A percentile compares a stretch with the other conserved stretches of the same genome.
phyloP scores from a whole-genome alignment of 2,888 invertebrate species.

The Acrobeloides nanus region DNA sequence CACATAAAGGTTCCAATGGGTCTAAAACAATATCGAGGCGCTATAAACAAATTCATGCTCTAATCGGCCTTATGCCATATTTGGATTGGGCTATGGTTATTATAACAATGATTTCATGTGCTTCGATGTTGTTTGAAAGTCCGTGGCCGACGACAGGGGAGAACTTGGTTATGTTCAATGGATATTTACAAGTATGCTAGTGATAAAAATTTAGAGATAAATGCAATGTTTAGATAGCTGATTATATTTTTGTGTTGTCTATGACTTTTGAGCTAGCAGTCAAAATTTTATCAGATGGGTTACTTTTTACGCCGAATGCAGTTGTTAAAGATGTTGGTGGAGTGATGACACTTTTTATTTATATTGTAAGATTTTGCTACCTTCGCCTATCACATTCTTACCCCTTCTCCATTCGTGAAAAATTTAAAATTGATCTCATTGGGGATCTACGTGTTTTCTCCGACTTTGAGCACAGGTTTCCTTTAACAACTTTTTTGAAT shows the following conservation, averaged over 20 bases:
- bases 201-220: neutral
- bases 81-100: constrained; percentile 99
- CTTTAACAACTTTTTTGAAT: no score
- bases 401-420: constrained; percentile 9
- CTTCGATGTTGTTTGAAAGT: constrained; percentile 98
- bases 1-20: constrained; percentile 54
- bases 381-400: neutral
- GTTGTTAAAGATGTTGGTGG: constrained; percentile 95
- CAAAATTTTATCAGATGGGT: constrained; percentile 90
- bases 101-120: constrained; percentile 88
- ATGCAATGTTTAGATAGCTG: constrained; percentile 63
- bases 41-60: constrained; percentile 61
- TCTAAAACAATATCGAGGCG: constrained; percentile 30
- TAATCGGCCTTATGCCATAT: constrained; percentile 92
- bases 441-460: no score
- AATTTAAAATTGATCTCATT: neutral
- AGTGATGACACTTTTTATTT: constrained; percentile 91
- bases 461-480: no score
- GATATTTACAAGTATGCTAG: constrained; percentile 70
- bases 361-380: constrained; percentile 68
- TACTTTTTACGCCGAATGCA: constrained; percentile 97
- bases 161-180: constrained; percentile 78
- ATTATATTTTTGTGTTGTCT: constrained; percentile 92
- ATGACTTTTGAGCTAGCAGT: constrained; percentile 93
- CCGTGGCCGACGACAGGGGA: constrained; percentile 62